Evolutionary conservation across 2,797 vertebrate genomes (phyloP), one percentile per base, ranked within the genome.

Genomic region (Acrossocheilus fasciatus): DNA sequence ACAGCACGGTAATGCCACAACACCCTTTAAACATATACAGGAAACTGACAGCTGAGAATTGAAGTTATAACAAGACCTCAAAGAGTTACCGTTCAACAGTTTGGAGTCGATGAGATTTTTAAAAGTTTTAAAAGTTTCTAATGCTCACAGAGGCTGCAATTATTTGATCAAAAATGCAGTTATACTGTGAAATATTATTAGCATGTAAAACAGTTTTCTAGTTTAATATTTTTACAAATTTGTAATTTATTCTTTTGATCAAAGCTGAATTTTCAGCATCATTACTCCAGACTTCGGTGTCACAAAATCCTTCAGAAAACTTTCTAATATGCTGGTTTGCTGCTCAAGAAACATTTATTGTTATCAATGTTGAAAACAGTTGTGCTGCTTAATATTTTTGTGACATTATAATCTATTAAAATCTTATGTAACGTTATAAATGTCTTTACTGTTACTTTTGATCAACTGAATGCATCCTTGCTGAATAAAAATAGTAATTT

Each of bases 1-100:
- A 88, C 76, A 79, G 82, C 59, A 88, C 59, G 26, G 74, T 79
- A 86, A 87, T 84, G 72, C 45, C 84, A 81, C 43, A 26, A 75
- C 77, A 88, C 20, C 73, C 34, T 72, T 57, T 73, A 70, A 78
- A 85, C n/a, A 81, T 75, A 87, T 75, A 87, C n/a, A 70, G 70
- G 23, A 66, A 68, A 83, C 41, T 75, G 68, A 69, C 83, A 77
- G 30, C 73, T 11, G 41, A 77, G 57, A 78, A 83, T 50, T 39
- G 52, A 84, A 82, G 86, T 52, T 77, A 88, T 62, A 68, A 57
- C 76, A 57, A 43, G 82, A 64, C 74, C 62, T 34, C 62, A 41
- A 62, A 62, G 75, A 79, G 41, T 79, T 45, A 18, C 15, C 15
- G 5, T 30, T 79, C 77, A 64, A 79, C 59, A 64, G 39, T 79